phyloP scores from a whole-genome alignment of 2,113 vertebrate species.

The Corapipo altera region DNA sequence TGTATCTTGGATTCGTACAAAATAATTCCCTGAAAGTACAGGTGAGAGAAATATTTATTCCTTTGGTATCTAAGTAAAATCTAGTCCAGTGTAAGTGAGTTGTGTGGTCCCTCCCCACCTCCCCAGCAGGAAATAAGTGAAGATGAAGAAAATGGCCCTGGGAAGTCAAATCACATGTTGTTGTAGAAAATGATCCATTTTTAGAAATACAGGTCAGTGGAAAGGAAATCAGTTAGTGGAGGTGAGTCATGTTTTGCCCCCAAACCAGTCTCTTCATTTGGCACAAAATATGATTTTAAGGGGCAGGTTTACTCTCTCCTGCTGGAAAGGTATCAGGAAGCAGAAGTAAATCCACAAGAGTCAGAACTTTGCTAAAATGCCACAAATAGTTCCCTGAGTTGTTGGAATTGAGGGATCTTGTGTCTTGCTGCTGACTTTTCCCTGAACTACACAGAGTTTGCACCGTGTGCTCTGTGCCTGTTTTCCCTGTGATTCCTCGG shows the following conservation, averaged over 20 bases:
- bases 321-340: background rate
- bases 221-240: background rate
- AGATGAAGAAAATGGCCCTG: background rate
- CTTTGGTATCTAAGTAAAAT: background rate
- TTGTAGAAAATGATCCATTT: background rate
- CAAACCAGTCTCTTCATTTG: background rate
- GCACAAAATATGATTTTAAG: background rate
- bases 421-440: background rate
- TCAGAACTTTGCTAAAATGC: background rate
- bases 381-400: background rate
- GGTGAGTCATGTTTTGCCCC: background rate
- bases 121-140: background rate
- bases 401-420: background rate
- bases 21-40: background rate
- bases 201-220: background rate
- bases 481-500: background rate
- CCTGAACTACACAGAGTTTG: background rate
- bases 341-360: background rate
- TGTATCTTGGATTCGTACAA: background rate
- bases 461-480: background rate
- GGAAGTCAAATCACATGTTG: background rate
- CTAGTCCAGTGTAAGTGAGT: background rate
- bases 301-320: background rate
- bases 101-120: background rate
- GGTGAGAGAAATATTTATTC: background rate